Evolutionary conservation across 2,888 invertebrate species (phyloP).

Genomic region (Drosophila pseudotalamancana): DNA sequence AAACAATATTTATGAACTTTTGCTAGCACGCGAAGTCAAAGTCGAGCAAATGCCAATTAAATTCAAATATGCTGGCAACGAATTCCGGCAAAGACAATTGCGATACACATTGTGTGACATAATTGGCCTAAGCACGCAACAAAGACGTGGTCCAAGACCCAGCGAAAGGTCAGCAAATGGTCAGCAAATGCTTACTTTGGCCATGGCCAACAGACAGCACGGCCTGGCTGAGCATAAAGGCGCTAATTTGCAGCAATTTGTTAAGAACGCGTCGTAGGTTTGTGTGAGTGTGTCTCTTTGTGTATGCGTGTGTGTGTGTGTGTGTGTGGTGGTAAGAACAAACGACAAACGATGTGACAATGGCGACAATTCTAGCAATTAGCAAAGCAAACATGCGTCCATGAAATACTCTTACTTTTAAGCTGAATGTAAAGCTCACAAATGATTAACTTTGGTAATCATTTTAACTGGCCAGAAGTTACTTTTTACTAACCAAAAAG

Average conservation of each 20-base stretch:
- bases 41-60: constrained; percentile 8
- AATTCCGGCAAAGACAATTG: constrained; percentile 29
- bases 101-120: constrained; percentile 34
- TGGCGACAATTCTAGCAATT: neutral
- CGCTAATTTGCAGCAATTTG: constrained; percentile 78
- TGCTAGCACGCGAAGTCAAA: constrained; percentile 10
- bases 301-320: neutral
- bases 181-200: constrained; percentile 32
- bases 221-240: constrained; percentile 61
- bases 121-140: constrained; percentile 62
- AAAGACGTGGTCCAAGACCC: constrained; percentile 3
- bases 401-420: neutral
- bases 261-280: too few species aligned
- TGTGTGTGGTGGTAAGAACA: constrained; percentile 8
- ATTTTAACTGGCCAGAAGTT: too few species aligned
- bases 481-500: too few species aligned
- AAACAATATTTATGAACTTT: neutral
- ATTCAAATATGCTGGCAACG: constrained; percentile 27
- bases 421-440: too few species aligned
- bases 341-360: constrained; percentile 39
- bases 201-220: constrained; percentile 33
- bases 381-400: neutral
- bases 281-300: constrained; percentile 7
- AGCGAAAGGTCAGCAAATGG: constrained; percentile 27
- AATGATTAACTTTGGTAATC: too few species aligned